Percentiles rank a stretch among this genome's conserved stretches.
These are phyloP conservation scores for Drosophila micromelanica DNA, from an alignment of 1,140 invertebrate genomes.

Conservation along the genomic window DNA sequence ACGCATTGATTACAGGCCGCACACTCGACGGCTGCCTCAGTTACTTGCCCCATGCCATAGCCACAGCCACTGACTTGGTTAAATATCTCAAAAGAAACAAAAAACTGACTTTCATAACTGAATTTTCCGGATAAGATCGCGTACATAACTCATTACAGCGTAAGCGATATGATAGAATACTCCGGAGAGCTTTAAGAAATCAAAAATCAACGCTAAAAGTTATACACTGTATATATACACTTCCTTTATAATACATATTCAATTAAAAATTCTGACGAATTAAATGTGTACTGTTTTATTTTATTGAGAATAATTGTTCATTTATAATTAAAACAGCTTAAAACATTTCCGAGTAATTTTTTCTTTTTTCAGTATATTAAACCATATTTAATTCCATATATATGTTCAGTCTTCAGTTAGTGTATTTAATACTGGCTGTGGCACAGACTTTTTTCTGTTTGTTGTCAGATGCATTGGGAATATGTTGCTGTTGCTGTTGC, in stretches of 20 bases:
- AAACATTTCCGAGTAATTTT: too few species aligned
- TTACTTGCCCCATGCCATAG: background rate
- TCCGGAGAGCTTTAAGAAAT: background rate
- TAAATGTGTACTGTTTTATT: too few species aligned
- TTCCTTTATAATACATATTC: background rate
- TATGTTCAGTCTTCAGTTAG: background rate
- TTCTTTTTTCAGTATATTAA: background rate
- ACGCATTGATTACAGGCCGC: constrained; percentile 75
- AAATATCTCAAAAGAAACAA: constrained; percentile 15
- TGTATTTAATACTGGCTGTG: constrained; percentile 5
- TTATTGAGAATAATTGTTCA: too few species aligned
- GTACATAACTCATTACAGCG: constrained; percentile 78
- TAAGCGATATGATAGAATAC: constrained; percentile 62
- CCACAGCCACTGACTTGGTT: constrained; percentile 5
- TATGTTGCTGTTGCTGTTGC: constrained; percentile 28
- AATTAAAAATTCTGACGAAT: background rate
- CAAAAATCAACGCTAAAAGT: constrained; percentile 7
- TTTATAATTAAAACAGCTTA: too few species aligned
- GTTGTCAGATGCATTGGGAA: constrained; percentile 46
- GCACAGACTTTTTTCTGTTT: background rate
- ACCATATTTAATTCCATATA: background rate
- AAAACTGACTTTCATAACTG: constrained; percentile 51
- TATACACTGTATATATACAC: constrained; percentile 1
- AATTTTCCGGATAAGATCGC: constrained; percentile 75
- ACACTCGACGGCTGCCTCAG: constrained; percentile 43